Evolutionary conservation across 1,140 invertebrate species (phyloP).

Genomic region (Ips nitidus): DNA sequence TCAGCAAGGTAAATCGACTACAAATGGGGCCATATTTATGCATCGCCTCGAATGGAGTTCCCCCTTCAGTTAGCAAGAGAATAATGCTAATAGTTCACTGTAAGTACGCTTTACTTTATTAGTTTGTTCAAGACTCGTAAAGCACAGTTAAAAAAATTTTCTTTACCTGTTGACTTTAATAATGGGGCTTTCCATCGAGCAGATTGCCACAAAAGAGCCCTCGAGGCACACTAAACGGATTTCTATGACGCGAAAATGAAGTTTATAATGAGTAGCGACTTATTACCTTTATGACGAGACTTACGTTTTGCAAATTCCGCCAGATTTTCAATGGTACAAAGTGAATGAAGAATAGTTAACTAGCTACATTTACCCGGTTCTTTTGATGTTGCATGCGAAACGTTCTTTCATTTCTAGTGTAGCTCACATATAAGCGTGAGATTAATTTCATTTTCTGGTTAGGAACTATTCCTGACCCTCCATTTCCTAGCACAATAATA

Average conservation of each 20-base stretch:
- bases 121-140: neutral
- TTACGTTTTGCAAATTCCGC: neutral
- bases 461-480: neutral
- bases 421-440: no score
- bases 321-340: neutral
- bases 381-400: no score
- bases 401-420: no score
- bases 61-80: constrained; percentile 83
- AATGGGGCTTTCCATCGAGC: no score
- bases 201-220: neutral
- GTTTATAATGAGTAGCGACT: neutral
- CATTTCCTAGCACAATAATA: neutral
- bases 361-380: neutral
- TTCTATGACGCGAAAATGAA: neutral
- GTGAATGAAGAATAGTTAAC: constrained; percentile 2
- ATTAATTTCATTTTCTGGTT: no score
- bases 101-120: constrained; percentile 57
- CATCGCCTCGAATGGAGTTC: constrained; percentile 86
- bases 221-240: neutral
- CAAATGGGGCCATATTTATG: constrained; percentile 89
- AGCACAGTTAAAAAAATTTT: no score
- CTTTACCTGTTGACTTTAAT: no score
- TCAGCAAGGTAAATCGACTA: constrained; percentile 78
- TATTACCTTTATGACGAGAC: neutral
- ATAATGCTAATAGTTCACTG: constrained; percentile 86